Evolutionary conservation across 2,113 vertebrate genomes (phyloP), one percentile per base, ranked within the genome.

Genomic region (Panurus biarmicus): DNA sequence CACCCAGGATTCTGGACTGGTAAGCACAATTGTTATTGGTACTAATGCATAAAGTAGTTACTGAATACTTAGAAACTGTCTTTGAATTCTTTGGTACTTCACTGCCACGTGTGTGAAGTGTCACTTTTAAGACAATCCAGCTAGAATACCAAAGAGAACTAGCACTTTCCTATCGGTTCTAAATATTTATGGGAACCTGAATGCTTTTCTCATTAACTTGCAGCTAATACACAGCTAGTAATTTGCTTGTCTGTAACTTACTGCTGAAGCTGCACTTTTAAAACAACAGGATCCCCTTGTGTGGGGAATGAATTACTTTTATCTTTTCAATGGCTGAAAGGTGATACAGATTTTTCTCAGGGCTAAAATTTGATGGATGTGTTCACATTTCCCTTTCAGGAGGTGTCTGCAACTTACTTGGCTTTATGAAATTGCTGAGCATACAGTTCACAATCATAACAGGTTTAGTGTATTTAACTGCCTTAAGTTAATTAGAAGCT

Each of bases 91-190:
- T 54, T 65, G 38, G 20, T 22, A 48, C 14, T n/a, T 57, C 28
- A 31, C 20, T 51, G 47, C 19, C 26, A 31, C 28, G 5, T 3
- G 7, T 8, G 20, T 14, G 23, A 57, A 64, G 25, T 9, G 6
- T 18, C 45, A 50, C 42, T 57, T 84, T 67, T 60, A 83, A 71
- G 71, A 54, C 0, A 6, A 80, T 47, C 40, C 40, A 76, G 29
- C 23, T 14, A 69, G 18, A 69, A 25, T 8, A 58, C 10, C 21
- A 9, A 14, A 15, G 64, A 77, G 65, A 50, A 24, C 12, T 8
- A 53, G 48, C 12, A 53, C 1, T 13, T 85, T 75, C 44, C 44
- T 4, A 0, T 44, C 0, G 3, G 36, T 7, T 21, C 7, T 12
- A 1, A 16, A 10, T 45, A 48, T 82, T 77, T 11, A 8, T 3